Percentiles rank a stretch among this genome's conserved stretches.
Evolutionary conservation across 1,140 invertebrate species (phyloP).

Genomic region (Drosophila busckii): DNA sequence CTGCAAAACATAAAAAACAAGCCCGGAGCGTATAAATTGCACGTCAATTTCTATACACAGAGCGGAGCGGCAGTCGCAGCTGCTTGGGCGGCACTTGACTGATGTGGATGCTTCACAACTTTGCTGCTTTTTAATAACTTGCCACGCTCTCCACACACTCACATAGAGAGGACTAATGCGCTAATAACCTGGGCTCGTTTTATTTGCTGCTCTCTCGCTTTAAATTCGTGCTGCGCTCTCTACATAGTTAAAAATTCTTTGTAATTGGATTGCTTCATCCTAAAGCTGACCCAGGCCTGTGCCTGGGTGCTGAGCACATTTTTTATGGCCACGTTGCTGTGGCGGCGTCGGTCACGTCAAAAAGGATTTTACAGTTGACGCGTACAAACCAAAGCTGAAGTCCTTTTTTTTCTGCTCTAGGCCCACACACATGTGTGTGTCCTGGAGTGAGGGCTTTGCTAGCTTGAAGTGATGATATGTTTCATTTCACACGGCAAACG

Average conservation of each 20-base stretch:
- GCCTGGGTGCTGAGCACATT: constrained; percentile 36
- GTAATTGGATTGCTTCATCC: constrained; percentile 72
- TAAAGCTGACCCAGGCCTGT: constrained; percentile 32
- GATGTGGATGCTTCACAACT: constrained; percentile 68
- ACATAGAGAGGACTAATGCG: constrained; percentile 39
- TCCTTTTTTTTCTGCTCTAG: constrained; percentile 34
- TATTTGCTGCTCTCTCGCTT: constrained; percentile 34
- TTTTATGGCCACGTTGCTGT: constrained; percentile 54
- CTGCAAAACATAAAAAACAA: constrained; percentile 60
- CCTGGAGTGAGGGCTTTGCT: constrained; percentile 17
- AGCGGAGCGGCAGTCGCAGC: constrained; percentile 25
- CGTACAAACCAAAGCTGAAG: constrained; percentile 62
- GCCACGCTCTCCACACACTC: constrained; percentile 11
- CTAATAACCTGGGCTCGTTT: constrained; percentile 61
- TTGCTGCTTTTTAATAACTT: constrained; percentile 73
- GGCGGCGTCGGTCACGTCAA: constrained; percentile 72
- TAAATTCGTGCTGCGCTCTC: constrained; percentile 69
- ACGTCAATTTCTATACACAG: constrained; percentile 68
- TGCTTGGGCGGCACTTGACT: constrained; percentile 68
- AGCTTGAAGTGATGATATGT: constrained; percentile 71
- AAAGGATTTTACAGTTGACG: constrained; percentile 76
- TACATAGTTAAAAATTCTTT: constrained; percentile 76
- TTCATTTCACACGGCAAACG: constrained; percentile 71
- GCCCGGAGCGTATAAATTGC: constrained; percentile 69
- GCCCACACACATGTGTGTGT: constrained; percentile 38